Base-by-base conservation (phyloP, 2,113 vertebrate genomes). In the Rutilus rutilus region DNA sequence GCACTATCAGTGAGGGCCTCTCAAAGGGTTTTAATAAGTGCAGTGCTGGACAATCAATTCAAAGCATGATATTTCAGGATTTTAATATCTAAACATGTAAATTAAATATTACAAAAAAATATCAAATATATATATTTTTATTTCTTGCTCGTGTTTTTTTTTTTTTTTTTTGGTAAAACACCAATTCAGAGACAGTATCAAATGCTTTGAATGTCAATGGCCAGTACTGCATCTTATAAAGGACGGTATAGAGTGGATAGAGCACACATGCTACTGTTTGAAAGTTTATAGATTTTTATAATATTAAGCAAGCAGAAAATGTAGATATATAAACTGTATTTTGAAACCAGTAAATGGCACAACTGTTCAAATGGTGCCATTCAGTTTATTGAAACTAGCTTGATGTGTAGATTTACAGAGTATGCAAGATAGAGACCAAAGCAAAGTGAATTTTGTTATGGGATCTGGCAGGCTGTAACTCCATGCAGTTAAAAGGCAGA, bases 1-100 rank as follows among this genome's bases (percentile, higher is more conserved):
- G 92, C 92, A 93, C 93, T 93, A 82, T 82, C 21, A 60, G 83
- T 89, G 85, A 85, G 27, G 73, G 79, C 45, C 36, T 87, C 14
- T 83, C 75, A 86, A 52, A 39, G 9, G 39, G 30, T 50, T 17
- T n/a, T 76, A 69, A 54, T 79, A 86, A 30, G 52, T 52, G 78
- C 39, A 88, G 86, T 81, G 74, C 69, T 65, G 83, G 80, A 76
- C 89, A 88, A 57, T 84, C 7, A 47, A 10, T 52, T 78, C 75
- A 87, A 86, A 83, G 67, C 85, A 84, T 75, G 33, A 79, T 54
- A 74, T 64, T 82, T 52, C 6, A 84, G 1, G 36, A 15, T 45
- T 59, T 84, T 69, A 25, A 2, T 12, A 19, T 85, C 9, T 71
- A 21, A 71, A 57, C 2, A 57, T 23, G 19, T 57, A 9, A 23